Conservation (phyloP, 2,888 invertebrate species). For the Epiblema foenella region DNA sequence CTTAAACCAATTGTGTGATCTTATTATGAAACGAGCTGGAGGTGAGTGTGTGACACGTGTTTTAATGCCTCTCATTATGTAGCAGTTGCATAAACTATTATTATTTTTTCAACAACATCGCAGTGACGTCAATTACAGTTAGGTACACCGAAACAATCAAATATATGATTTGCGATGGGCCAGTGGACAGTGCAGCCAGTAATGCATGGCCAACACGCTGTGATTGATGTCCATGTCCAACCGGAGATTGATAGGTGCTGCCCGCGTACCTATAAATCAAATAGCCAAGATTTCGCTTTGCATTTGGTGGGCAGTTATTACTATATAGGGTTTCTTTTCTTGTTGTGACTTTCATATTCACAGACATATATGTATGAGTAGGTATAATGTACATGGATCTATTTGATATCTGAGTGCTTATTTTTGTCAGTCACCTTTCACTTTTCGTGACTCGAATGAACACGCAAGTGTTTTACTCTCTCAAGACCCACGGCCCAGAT, state of each 20-base stretch:
- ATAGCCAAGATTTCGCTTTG: not conserved
- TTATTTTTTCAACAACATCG: not conserved
- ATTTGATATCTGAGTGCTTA: no score
- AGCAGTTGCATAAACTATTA: no score
- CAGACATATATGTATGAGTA: not conserved
- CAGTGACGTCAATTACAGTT: not conserved
- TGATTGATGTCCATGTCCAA: slow-evolving; percentile 6
- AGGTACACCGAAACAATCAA: not conserved
- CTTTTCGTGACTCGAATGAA: no score
- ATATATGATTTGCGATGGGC: slow-evolving; percentile 3
- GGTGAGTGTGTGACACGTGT: no score
- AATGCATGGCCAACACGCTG: not conserved
- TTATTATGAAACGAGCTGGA: no score
- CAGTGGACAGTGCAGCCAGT: slow-evolving; percentile 1
- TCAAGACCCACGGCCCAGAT: no score
- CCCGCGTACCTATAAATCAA: slow-evolving; percentile 19
- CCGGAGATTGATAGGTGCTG: slow-evolving; percentile 5
- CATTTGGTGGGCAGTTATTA: not conserved
- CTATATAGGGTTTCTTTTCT: not conserved
- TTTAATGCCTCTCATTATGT: no score
- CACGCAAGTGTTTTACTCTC: no score
- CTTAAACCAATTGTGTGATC: no score
- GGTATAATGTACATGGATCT: not conserved
- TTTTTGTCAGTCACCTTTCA: no score
- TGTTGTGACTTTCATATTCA: not conserved